Percentiles rank a stretch among this genome's conserved stretches.
phyloP scores from a whole-genome alignment of 1,140 invertebrate genomes.

The Melitaea cinxia region DNA sequence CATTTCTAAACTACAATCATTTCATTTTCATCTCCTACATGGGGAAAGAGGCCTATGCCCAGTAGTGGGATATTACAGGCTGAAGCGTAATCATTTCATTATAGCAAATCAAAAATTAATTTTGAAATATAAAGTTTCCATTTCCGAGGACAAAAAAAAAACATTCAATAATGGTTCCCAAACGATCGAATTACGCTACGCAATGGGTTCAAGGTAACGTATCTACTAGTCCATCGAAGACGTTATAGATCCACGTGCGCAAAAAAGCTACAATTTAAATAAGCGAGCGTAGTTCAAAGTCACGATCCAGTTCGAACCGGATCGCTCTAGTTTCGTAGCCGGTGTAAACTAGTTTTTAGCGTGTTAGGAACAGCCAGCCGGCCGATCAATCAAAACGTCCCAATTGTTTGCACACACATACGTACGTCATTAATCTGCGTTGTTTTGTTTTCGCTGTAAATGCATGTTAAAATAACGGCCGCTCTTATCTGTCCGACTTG shows the following conservation, averaged over 20 bases:
- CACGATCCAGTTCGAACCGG: background rate
- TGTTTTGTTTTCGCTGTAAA: background rate
- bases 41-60: no score
- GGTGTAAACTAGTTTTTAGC: background rate
- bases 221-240: background rate
- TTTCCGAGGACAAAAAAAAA: no score
- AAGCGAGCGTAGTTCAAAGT: background rate
- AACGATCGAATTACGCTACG: no score
- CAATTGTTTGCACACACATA: background rate
- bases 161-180: no score
- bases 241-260: background rate
- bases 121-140: no score
- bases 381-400: background rate
- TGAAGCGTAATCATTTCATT: no score
- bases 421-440: background rate
- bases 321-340: background rate
- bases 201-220: no score
- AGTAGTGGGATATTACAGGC: no score
- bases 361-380: background rate
- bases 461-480: background rate
- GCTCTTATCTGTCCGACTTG: background rate
- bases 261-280: background rate
- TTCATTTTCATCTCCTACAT: no score
- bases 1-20: no score
- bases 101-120: no score